These are phyloP conservation scores for Drosophila flavopinicola DNA, from an alignment of 2,888 invertebrate genomes.

Conservation along the genomic window DNA sequence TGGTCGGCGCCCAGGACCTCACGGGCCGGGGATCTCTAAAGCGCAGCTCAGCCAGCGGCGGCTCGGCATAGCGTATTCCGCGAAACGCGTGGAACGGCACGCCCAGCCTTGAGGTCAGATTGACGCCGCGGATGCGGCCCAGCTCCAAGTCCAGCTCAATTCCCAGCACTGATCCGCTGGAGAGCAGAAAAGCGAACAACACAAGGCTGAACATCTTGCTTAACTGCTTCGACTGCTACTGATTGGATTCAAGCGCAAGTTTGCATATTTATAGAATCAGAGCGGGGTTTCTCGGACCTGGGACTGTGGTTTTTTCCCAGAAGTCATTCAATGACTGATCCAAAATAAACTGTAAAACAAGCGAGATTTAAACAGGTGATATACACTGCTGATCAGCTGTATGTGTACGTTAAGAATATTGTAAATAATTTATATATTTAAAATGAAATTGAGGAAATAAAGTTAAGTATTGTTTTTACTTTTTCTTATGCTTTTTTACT, in stretches of 20 bases:
- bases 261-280: slow-evolving; percentile 21
- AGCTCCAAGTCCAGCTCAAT: slow-evolving; percentile 72
- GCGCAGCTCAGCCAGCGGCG: slow-evolving; percentile 79
- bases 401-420: not conserved
- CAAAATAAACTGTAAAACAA: slow-evolving; percentile 10
- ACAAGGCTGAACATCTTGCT: slow-evolving; percentile 36
- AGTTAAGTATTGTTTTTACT: not conserved
- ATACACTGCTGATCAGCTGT: not conserved
- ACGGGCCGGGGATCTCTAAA: slow-evolving; percentile 85
- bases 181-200: slow-evolving; percentile 23
- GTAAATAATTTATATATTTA: not conserved
- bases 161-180: slow-evolving; percentile 30
- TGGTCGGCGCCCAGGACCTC: slow-evolving; percentile 83
- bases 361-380: slow-evolving; percentile 6
- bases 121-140: slow-evolving; percentile 75
- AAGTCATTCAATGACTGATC: not conserved
- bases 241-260: slow-evolving; percentile 1
- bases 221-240: slow-evolving; percentile 12
- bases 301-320: slow-evolving; percentile 26
- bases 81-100: slow-evolving; percentile 78
- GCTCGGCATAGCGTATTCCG: slow-evolving; percentile 81
- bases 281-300: not conserved
- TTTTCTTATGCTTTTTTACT: too few relatives aligned
- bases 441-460: too few relatives aligned
- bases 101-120: slow-evolving; percentile 71